phyloP scores from a whole-genome alignment of 2,113 vertebrate species.

The Podarcis cretensis region DNA sequence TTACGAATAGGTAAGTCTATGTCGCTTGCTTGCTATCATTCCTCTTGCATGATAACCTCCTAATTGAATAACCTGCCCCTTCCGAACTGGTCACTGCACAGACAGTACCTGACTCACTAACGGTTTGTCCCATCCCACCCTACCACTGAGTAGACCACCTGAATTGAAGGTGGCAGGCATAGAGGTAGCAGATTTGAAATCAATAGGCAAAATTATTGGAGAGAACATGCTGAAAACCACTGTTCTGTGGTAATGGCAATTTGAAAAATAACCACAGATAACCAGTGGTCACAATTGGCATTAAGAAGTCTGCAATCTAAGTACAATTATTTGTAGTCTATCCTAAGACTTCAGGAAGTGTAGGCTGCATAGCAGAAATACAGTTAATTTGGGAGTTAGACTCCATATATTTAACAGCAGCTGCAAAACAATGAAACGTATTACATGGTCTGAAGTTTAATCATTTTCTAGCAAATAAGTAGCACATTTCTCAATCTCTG shows the following conservation, averaged over 20 bases:
- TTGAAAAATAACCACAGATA: background rate
- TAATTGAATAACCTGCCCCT: background rate
- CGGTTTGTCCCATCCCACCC: background rate
- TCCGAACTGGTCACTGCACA: background rate
- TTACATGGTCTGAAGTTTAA: background rate
- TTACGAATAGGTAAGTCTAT: conserved; percentile 91
- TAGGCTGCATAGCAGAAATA: background rate
- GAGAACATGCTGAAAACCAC: background rate
- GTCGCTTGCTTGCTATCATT: background rate
- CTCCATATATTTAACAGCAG: background rate
- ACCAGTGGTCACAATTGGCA: background rate
- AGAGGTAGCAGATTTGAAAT: background rate
- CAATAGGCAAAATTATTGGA: background rate
- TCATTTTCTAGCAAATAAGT: background rate
- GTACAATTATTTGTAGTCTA: background rate
- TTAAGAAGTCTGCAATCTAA: background rate
- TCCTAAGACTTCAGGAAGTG: background rate
- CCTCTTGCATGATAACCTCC: background rate
- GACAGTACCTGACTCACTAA: background rate
- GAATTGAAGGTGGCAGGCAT: background rate
- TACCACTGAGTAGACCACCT: background rate
- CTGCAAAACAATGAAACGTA: background rate
- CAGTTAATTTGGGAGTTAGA: background rate
- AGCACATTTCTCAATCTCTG: conserved; percentile 42
- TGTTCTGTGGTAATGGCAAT: background rate